These are phyloP conservation scores for Limnephilus rhombicus DNA, from an alignment of 2,888 invertebrate genomes.

Conservation along the genomic window DNA sequence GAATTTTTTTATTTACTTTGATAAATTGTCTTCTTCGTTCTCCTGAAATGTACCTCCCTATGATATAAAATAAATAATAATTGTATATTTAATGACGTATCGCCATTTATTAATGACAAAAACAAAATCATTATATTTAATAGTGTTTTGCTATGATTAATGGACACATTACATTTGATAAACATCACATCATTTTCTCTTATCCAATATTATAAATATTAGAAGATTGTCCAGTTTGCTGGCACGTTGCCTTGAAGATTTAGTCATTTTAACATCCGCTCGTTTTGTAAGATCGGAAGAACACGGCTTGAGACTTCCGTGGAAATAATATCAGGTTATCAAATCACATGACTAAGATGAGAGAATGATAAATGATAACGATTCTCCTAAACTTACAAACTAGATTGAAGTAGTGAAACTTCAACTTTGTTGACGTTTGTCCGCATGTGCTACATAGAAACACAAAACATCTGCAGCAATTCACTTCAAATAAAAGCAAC, in stretches of 20 bases:
- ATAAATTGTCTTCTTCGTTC: conserved; percentile 3
- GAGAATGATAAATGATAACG: neutral
- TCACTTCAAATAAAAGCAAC: conserved; percentile 17
- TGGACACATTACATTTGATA: neutral
- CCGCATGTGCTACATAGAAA: conserved; percentile 57
- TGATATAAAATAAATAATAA: neutral
- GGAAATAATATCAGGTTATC: neutral
- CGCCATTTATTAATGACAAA: neutral
- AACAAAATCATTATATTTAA: conserved; percentile 1
- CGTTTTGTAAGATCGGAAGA: neutral
- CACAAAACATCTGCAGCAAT: conserved; percentile 52
- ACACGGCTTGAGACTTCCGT: neutral
- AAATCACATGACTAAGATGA: neutral
- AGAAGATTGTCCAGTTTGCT: neutral
- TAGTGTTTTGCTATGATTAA: neutral
- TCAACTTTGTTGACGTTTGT: conserved; percentile 59
- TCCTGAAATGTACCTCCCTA: neutral
- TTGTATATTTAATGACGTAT: neutral
- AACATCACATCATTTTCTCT: neutral
- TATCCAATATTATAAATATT: neutral
- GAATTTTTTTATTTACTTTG: neutral
- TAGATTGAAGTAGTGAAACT: conserved; percentile 25
- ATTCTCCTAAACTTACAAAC: neutral
- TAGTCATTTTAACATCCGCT: neutral
- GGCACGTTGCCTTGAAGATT: neutral